A percentile compares a stretch with the other conserved stretches of the same genome.
Evolutionary conservation across 2,113 vertebrate genomes (phyloP).

Genomic region (Heteronetta atricapilla): DNA sequence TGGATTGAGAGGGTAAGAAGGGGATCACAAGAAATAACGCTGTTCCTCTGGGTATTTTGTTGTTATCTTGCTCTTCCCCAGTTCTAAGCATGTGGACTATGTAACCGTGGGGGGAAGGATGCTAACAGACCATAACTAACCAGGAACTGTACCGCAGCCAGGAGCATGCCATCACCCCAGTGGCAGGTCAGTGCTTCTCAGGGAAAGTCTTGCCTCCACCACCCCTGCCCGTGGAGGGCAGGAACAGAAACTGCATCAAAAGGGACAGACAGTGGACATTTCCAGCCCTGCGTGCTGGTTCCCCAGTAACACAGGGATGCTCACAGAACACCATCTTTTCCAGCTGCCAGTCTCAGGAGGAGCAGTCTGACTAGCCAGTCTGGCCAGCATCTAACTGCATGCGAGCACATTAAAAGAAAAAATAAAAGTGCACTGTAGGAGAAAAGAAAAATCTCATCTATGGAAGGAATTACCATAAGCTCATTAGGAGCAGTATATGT

Average conservation of each 20-base stretch:
- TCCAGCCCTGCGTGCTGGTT: not conserved
- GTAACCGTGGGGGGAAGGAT: not conserved
- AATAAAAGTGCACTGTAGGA: not conserved
- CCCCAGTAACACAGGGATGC: not conserved
- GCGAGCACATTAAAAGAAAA: not conserved
- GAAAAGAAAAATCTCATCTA: not conserved
- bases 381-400: not conserved
- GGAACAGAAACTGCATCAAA: not conserved
- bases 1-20: not conserved
- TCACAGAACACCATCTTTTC: not conserved
- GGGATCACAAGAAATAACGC: accelerated
- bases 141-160: not conserved
- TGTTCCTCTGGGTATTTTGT: accelerated
- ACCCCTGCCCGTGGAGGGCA: not conserved
- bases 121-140: slow-evolving; percentile 1
- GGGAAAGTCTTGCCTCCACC: not conserved
- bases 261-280: not conserved
- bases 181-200: not conserved
- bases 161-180: not conserved
- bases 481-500: not conserved
- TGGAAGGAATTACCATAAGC: not conserved
- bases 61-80: accelerated
- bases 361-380: not conserved
- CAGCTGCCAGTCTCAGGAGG: not conserved
- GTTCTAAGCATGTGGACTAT: not conserved